Evolutionary conservation across 2,797 vertebrate species (phyloP), one percentile per base, ranked within the genome.

Genomic region (Stomatorhinus walkeri): DNA sequence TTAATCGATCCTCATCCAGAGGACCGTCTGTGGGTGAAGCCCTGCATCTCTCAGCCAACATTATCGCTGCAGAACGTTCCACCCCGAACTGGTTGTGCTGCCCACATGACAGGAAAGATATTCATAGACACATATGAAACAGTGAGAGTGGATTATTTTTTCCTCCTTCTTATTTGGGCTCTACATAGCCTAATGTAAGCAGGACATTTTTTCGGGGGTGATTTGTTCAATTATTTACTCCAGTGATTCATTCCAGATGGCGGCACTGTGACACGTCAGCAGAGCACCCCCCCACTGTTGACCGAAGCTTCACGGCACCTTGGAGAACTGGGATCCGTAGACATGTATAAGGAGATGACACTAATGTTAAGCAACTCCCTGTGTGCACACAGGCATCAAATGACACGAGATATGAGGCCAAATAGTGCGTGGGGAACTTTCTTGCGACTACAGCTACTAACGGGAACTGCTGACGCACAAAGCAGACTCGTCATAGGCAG

Each of bases 221-320:
- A 88, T 46, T 91, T 89, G 68, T 16, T 52, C 56, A 90, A 51
- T 56, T 52, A 5, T 52, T 87, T 85, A 85, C 68, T 88, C 79
- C 40, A 52, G 87, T 87, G 87, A 88, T 64, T 88, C 16, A 32
- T 22, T 54, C 0, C n/a, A 91, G 84, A 64, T 51, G 24, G 79
- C 88, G 32, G 61, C 89, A 90, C 90, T 90, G 19, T 89, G 89
- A 91, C 64, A 87, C 83, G 91, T 68, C 84, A 51, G 49, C 12
- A 91, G 88, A 81, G 90, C 88, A 89, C 90, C 90, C 40, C 40
- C 24, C 3, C 8, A 91, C 79, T n/a, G 43, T 16, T 4, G 43
- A 46, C 79, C 85, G 89, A 12, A 12, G 79, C 88, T 12, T 3
- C 89, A 32, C 4, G 3, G 56, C 16, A 48, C 52, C 9, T 28